Evolutionary conservation across 2,797 vertebrate genomes (phyloP).

Genomic region (Cryptoprocta ferox): DNA sequence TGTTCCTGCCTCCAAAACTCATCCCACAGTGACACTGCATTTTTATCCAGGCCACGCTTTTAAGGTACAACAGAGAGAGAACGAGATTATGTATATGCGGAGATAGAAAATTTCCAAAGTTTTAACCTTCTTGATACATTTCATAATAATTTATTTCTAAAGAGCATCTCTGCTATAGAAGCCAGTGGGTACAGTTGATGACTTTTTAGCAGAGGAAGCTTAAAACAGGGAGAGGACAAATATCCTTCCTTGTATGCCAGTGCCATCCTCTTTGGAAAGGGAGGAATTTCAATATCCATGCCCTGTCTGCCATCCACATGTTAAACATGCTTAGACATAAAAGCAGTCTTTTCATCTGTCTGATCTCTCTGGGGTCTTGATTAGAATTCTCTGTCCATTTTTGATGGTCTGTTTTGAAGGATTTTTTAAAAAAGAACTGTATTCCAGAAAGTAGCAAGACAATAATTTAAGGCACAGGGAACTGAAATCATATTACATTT

Average conservation of each 20-base stretch:
- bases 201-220: background rate
- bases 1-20: background rate
- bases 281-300: background rate
- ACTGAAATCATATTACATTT: background rate
- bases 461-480: background rate
- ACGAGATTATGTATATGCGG: background rate
- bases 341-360: constrained; percentile 42
- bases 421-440: background rate
- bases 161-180: background rate
- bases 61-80: background rate
- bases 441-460: background rate
- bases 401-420: constrained; percentile 41
- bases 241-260: background rate
- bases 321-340: constrained; percentile 16
- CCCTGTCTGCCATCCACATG: background rate
- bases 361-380: background rate
- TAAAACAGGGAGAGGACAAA: background rate
- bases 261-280: background rate
- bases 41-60: background rate
- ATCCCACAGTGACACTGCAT: background rate
- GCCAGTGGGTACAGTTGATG: background rate
- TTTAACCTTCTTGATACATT: background rate
- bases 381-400: background rate
- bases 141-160: background rate
- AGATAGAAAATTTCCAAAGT: background rate